Conservation (phyloP, 2,113 vertebrate genomes). For the Anguilla japonica region DNA sequence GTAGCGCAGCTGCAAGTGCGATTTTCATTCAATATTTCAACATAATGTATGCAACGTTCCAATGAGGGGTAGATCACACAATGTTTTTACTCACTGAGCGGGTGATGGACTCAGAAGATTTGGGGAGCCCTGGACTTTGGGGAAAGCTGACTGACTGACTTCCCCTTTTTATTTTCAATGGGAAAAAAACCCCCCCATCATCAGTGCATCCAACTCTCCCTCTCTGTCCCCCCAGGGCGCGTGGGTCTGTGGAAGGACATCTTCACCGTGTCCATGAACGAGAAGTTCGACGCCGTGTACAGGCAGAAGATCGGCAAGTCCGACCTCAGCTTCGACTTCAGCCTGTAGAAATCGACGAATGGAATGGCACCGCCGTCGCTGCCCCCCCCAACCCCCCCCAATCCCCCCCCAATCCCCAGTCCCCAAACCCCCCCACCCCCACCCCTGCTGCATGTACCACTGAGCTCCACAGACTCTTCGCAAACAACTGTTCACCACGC, state of each 20-base stretch:
- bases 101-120: neutral
- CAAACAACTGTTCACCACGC: neutral
- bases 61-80: neutral
- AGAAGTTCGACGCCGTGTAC: slow-evolving; percentile 92
- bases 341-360: slow-evolving; percentile 68
- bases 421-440: too few relatives aligned
- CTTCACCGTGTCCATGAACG: slow-evolving; percentile 99
- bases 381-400: too few relatives aligned
- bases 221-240: slow-evolving; percentile 72
- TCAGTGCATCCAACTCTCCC: slow-evolving; percentile 20
- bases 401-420: too few relatives aligned
- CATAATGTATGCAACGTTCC: neutral
- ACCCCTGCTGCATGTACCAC: neutral
- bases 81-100: neutral
- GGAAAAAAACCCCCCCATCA: neutral
- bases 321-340: slow-evolving; percentile 91
- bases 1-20: too few relatives aligned
- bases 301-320: slow-evolving; percentile 98
- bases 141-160: too few relatives aligned
- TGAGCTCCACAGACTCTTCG: neutral
- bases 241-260: slow-evolving; percentile 97
- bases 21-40: neutral
- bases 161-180: neutral
- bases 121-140: neutral
- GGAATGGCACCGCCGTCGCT: neutral